Percentiles rank a stretch among this genome's conserved stretches.
Conservation (phyloP, 2,888 invertebrate genomes). For the Romanomermis culicivorax region DNA sequence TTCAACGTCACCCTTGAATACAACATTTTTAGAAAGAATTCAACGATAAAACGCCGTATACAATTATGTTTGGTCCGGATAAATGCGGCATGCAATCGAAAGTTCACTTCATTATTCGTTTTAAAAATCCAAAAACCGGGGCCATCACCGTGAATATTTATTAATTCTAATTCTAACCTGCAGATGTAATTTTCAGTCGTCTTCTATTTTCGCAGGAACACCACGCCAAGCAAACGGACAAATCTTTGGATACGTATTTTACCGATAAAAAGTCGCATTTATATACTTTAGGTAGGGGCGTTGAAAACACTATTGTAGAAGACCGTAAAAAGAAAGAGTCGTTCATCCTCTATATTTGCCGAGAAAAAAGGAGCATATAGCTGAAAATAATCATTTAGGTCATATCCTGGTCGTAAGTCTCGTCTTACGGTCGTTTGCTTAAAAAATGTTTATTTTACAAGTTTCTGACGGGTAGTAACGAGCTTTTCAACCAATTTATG, state of each 20-base stretch:
- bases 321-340: no score
- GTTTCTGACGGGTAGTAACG: no score
- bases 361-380: no score
- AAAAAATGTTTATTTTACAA: no score
- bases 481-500: no score
- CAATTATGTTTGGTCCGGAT: slow-evolving; percentile 99
- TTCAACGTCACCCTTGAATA: no score
- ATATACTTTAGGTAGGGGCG: slow-evolving; percentile 45
- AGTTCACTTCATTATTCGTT: slow-evolving; percentile 69
- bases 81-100: slow-evolving; percentile 68
- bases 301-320: no score
- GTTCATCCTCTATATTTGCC: no score
- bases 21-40: slow-evolving; percentile 56
- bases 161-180: not conserved
- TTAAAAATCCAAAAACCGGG: slow-evolving; percentile 76
- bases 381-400: no score
- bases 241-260: slow-evolving; percentile 40
- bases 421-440: no score
- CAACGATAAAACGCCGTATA: slow-evolving; percentile 85
- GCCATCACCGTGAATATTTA: slow-evolving; percentile 40
- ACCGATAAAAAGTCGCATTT: slow-evolving; percentile 80
- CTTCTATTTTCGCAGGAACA: slow-evolving; percentile 44
- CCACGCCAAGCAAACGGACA: slow-evolving; percentile 67
- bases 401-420: no score
- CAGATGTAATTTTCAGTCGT: not conserved